Evolutionary conservation across 1,140 invertebrate genomes (phyloP).

Genomic region (Limonius californicus): DNA sequence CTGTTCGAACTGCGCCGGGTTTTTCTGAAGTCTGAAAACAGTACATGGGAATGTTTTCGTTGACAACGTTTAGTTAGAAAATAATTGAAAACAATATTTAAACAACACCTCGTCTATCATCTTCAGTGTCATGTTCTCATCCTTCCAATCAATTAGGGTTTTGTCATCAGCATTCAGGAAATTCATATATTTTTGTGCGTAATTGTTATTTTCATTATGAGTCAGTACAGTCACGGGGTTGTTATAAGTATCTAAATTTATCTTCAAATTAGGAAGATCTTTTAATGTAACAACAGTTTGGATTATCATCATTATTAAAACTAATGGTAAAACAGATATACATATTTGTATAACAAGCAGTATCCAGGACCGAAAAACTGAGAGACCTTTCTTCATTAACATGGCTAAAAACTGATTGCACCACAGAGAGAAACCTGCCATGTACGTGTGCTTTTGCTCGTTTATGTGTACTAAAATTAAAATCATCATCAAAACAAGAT

Average conservation of each 20-base stretch:
- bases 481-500: too few species aligned
- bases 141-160: not conserved
- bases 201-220: not conserved
- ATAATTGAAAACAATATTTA: too few species aligned
- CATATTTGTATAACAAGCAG: slow-evolving; percentile 24
- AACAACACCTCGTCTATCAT: not conserved
- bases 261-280: slow-evolving; percentile 15
- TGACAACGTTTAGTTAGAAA: too few species aligned
- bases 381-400: slow-evolving; percentile 24
- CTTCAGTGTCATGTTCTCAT: not conserved
- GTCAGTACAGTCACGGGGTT: slow-evolving; percentile 22
- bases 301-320: slow-evolving; percentile 17
- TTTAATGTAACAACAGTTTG: not conserved
- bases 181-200: slow-evolving; percentile 1
- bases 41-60: too few species aligned
- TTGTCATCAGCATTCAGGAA: not conserved
- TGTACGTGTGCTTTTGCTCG: not conserved
- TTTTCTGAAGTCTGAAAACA: not conserved
- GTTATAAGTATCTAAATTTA: slow-evolving; percentile 22
- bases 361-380: slow-evolving; percentile 20
- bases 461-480: too few species aligned
- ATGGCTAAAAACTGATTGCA: slow-evolving; percentile 27
- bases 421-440: slow-evolving; percentile 14
- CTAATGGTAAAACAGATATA: slow-evolving; percentile 15
- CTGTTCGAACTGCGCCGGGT: slow-evolving; percentile 29